Base-by-base conservation (phyloP, 2,888 invertebrate species). In the Biston stratarius region DNA sequence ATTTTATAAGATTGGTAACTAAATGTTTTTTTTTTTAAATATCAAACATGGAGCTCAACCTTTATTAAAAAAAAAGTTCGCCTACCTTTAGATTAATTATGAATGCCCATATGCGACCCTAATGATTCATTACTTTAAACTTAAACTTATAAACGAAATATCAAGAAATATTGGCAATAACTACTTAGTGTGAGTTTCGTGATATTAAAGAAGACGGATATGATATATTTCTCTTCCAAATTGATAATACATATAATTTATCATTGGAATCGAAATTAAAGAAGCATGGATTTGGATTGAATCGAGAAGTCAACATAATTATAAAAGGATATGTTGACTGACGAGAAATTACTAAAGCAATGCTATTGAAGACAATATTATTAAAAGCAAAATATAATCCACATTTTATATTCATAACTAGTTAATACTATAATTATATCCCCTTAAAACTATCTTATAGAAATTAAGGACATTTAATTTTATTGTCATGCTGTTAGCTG, bases 291-390 rank as follows among this genome's bases (percentile, higher is more conserved):
- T 61, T 49, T 62, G 58, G 58, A 63, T 69, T 48, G 48, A 58
- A 67, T 63, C 64, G 59, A 34, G n/a, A 55, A 56, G 52, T 71
- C 70, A 74, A 70, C 36, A 14, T 24, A 51, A 24, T 33, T 33
- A 12, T 9, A 24, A 57, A 76, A 77, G 79, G 75, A 81, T 74
- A 82, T 82, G 77, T 83, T 85, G 81, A 81, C 75, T 79, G 78
- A 78, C 82, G 75, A 85, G 82, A 80, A 61, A 48, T 61, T 7
- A 47, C 51, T 66, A 83, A 86, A 90, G 90, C 88, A 90, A 91
- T 90, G 90, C 85, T 90, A 92, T 84, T 81, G 81, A 91, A 88
- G 94, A 94, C 93, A 93, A 93, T 94, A 94, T 92, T 93, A 92
- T 92, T 93, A 87, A 86, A 87, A 77, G 86, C 90, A 90, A 90